Conservation (phyloP, 2,888 invertebrate genomes). For the Aplocera efformata region DNA sequence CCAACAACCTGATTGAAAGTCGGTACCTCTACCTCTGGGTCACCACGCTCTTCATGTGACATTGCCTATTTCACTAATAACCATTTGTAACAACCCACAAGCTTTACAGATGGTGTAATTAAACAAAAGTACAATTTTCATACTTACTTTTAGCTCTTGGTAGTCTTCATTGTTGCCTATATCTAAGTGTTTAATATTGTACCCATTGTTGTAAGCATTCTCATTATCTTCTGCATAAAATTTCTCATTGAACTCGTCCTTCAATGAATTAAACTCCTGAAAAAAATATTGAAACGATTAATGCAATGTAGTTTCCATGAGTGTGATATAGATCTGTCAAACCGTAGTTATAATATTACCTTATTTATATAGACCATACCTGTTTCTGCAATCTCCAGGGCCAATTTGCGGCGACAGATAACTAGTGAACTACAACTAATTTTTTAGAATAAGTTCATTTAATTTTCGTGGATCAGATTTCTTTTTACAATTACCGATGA, state of each 20-base stretch:
- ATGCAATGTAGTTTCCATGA: background rate
- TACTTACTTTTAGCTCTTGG: slow-evolving; percentile 57
- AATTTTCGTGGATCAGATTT: no score
- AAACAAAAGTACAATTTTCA: no score
- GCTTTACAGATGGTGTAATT: no score
- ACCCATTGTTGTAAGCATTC: slow-evolving; percentile 36
- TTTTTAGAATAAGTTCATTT: no score
- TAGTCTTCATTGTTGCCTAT: slow-evolving; percentile 45
- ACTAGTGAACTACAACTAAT: no score
- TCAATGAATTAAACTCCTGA: slow-evolving; percentile 65
- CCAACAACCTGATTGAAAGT: no score
- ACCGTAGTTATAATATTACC: background rate
- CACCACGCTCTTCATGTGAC: no score
- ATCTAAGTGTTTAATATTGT: slow-evolving; percentile 34
- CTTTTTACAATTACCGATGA: no score
- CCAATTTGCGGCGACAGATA: background rate
- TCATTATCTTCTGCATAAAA: slow-evolving; percentile 59
- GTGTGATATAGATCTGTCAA: background rate
- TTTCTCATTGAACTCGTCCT: slow-evolving; percentile 71
- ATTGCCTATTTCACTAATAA: no score
- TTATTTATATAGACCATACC: slow-evolving; percentile 4
- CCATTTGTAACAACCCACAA: no score
- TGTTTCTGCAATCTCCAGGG: slow-evolving; percentile 9
- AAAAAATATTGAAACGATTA: slow-evolving; percentile 33
- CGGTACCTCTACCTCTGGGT: no score